These are phyloP conservation scores for Anastrepha ludens DNA, from an alignment of 1,140 invertebrate genomes.

Conservation along the genomic window DNA sequence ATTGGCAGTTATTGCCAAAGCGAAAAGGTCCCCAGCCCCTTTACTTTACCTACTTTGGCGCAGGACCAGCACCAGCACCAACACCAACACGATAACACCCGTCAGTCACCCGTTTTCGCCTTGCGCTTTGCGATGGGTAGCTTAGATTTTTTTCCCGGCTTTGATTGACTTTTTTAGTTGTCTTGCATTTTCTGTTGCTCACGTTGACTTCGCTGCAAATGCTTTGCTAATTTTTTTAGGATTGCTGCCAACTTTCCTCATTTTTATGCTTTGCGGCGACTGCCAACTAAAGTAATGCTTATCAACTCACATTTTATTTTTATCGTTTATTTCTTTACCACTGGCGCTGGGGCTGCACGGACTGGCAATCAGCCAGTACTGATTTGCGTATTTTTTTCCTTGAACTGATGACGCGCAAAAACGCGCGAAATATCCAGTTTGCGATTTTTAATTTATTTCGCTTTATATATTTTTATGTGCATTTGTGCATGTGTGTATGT, in stretches of 20 bases:
- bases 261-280: neutral
- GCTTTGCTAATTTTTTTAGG: neutral
- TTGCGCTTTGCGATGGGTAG: neutral
- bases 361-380: neutral
- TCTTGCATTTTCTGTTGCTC: neutral
- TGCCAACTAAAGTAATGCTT: slow-evolving; percentile 4
- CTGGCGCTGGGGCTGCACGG: neutral
- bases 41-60: neutral
- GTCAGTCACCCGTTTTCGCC: neutral
- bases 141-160: neutral
- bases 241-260: neutral
- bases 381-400: neutral
- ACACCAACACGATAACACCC: neutral
- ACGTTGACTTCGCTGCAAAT: neutral
- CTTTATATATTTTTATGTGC: neutral
- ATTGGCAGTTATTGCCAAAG: neutral
- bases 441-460: slow-evolving; percentile 4
- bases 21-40: neutral
- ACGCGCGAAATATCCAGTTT: slow-evolving; percentile 29
- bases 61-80: neutral
- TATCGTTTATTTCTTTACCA: neutral
- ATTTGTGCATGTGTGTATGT: neutral
- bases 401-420: slow-evolving; percentile 16
- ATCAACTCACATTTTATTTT: slow-evolving; percentile 7
- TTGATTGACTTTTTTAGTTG: neutral